phyloP scores from a whole-genome alignment of 2,113 vertebrate genomes.

The Boulengeromyrus knoepffleri region DNA sequence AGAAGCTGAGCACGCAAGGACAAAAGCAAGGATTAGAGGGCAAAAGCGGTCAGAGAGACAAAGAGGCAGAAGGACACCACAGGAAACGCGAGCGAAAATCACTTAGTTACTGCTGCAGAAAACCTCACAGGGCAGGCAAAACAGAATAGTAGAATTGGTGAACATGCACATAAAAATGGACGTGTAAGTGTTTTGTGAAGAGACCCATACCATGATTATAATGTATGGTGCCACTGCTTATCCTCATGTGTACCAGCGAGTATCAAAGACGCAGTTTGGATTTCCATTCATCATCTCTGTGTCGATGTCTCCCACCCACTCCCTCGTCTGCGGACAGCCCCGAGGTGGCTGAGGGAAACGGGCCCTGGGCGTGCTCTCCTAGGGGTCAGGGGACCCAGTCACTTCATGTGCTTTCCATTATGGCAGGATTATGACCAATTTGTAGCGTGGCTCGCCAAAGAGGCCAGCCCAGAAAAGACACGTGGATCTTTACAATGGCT shows the following conservation, averaged over 20 bases:
- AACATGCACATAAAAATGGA: neutral
- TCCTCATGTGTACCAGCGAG: neutral
- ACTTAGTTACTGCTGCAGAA: neutral
- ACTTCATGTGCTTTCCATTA: constrained; percentile 41
- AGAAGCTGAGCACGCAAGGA: constrained; percentile 13
- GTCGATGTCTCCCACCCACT: constrained; percentile 2
- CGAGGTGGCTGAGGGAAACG: neutral
- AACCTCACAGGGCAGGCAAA: neutral
- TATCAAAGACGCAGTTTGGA: constrained; percentile 9
- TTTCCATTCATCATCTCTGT: constrained; percentile 8
- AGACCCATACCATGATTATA: neutral
- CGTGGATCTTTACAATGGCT: constrained; percentile 30
- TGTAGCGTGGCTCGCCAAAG: constrained; percentile 31
- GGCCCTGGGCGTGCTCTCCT: neutral
- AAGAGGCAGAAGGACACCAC: neutral
- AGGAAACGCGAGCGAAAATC: neutral
- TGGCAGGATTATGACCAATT: constrained; percentile 39
- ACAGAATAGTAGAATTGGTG: neutral
- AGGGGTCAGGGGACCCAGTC: constrained; percentile 10
- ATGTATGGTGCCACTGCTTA: neutral
- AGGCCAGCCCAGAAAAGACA: constrained; percentile 34
- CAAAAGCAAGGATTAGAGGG: constrained; percentile 28
- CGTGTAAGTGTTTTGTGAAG: neutral
- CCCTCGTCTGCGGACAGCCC: neutral
- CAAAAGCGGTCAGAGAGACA: neutral